phyloP scores from a whole-genome alignment of 2,113 vertebrate genomes.

The Oplegnathus fasciatus region DNA sequence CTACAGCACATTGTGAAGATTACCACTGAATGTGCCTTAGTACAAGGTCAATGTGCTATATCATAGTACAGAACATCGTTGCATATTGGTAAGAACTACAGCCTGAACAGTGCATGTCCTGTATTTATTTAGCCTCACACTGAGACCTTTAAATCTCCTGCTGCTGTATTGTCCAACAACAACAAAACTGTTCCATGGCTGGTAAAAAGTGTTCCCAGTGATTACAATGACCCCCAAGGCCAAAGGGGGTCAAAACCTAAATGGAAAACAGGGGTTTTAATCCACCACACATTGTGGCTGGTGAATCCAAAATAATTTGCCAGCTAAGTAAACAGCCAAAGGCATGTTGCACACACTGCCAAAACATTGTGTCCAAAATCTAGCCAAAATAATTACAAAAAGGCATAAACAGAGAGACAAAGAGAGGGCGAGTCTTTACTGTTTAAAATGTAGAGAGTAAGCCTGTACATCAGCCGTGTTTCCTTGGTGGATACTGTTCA shows the following conservation, averaged over 20 bases:
- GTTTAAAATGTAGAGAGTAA: not conserved
- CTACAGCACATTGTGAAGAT: constrained; percentile 32
- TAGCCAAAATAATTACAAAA: constrained; percentile 52
- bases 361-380: constrained; percentile 55
- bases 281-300: constrained; percentile 44
- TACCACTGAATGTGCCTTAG: not conserved
- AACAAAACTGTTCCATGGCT: constrained; percentile 12
- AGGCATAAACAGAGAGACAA: not conserved
- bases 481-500: not conserved
- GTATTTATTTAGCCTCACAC: not conserved
- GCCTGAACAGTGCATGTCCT: not conserved
- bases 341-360: constrained; percentile 31
- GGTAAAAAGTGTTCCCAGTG: constrained; percentile 29
- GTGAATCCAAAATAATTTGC: constrained; percentile 52
- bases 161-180: constrained; percentile 22
- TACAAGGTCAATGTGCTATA: constrained; percentile 23
- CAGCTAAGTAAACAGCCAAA: constrained; percentile 64
- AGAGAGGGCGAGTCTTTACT: not conserved
- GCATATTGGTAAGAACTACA: not conserved
- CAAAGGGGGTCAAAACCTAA: constrained; percentile 27
- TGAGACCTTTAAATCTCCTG: constrained; percentile 23
- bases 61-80: not conserved
- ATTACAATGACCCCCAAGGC: constrained; percentile 51
- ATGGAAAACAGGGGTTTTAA: constrained; percentile 51
- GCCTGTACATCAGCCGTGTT: not conserved